Evolutionary conservation across 1,140 invertebrate genomes (phyloP), one percentile per base, ranked within the genome.

Genomic region (Drosophila punjabiensis): DNA sequence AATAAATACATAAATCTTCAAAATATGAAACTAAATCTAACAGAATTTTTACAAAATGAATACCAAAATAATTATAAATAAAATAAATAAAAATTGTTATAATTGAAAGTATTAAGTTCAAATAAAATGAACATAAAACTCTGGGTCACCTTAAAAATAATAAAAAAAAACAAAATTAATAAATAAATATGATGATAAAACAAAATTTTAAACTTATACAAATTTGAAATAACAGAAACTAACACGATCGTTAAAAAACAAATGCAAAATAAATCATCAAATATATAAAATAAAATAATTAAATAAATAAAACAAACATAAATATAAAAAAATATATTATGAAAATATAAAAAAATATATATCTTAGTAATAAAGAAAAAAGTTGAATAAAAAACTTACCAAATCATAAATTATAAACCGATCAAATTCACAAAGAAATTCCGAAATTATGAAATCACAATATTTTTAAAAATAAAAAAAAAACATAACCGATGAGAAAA

Each of bases 311-410:
- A 41, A 18, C 13, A 1, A 20, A 47, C 2, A 13, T 4, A 39
- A 45, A 62, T 20, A 2, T 24, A 24, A 60, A 35, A 60, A 45
- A n/a, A n/a, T n/a, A 24, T 7, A 41, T 13, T 33, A 32, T 1
- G 55, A 45, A 43, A 35, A 30, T 10, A 30, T 10, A 45, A 16
- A 1, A 37, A 58, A 33, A n/a, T 35, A 48, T 35, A 48, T 28
- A 33, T 18, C 28, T 32, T 18, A 45, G 13, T 18, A 48, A 53
- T 39, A 33, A 69, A 53, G 39, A 5, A 58, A 43, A 59, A 53
- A 32, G 2, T 41, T 41, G 41, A 75, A 18, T 24, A 63, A 62
- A n/a, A 63, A 63, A 81, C 56, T 67, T 65, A 71, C 77, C 32
- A 62, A 58, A 50, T 48, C 24, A 53, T 28, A 68, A 45, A 24